Evolutionary conservation across 2,888 invertebrate genomes (phyloP).

Genomic region (Meiosimyza platycephala): DNA sequence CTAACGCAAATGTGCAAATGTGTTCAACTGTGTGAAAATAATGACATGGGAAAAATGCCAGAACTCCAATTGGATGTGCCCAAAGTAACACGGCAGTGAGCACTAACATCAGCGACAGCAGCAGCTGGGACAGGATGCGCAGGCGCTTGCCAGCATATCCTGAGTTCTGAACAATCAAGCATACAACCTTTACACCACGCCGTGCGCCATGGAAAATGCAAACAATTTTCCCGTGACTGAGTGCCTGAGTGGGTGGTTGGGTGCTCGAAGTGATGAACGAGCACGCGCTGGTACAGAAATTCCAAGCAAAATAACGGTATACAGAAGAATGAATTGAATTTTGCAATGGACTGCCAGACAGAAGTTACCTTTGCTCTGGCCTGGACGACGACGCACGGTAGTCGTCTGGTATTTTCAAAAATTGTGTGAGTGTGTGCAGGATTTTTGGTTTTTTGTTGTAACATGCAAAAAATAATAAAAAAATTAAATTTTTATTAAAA

Average conservation of each 20-base stretch:
- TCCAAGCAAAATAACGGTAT: conserved; percentile 59
- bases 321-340: conserved; percentile 49
- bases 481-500: conserved; percentile 37
- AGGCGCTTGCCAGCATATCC: conserved; percentile 20
- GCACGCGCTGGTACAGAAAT: conserved; percentile 50
- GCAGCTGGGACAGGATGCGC: conserved; percentile 25
- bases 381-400: conserved; percentile 67
- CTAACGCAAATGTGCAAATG: conserved; percentile 48
- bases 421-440: conserved; percentile 33
- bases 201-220: conserved; percentile 25
- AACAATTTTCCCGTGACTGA: conserved; percentile 32
- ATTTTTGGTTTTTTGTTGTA: conserved; percentile 26
- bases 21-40: conserved; percentile 56
- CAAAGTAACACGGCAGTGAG: conserved; percentile 23
- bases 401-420: conserved; percentile 56
- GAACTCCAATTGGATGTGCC: conserved; percentile 39
- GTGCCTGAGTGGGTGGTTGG: conserved; percentile 35
- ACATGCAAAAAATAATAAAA: conserved; percentile 35
- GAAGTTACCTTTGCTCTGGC: conserved; percentile 69
- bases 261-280: conserved; percentile 28
- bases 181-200: background rate
- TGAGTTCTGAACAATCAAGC: conserved; percentile 6
- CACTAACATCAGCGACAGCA: conserved; percentile 23
- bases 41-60: conserved; percentile 56
- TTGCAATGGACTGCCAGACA: conserved; percentile 61